Evolutionary conservation across 2,113 vertebrate species (phyloP).

Genomic region (Alligator sinensis): DNA sequence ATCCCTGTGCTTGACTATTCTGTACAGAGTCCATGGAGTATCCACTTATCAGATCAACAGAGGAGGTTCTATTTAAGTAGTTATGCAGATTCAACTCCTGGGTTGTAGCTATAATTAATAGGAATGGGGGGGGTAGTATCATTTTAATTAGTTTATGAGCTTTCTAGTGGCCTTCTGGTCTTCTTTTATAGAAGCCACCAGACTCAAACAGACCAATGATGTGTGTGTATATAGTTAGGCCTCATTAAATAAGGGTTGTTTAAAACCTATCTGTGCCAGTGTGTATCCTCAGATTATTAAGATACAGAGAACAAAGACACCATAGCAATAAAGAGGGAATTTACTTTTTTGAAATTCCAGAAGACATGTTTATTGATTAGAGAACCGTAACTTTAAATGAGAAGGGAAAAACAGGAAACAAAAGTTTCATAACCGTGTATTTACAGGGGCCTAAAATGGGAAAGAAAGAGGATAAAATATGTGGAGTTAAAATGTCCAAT

Average conservation of each 20-base stretch:
- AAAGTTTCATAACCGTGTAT: not conserved
- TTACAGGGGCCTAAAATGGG: not conserved
- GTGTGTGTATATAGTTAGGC: not conserved
- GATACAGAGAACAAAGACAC: not conserved
- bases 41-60: slow-evolving; percentile 45
- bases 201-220: not conserved
- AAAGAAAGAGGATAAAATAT: not conserved
- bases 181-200: not conserved
- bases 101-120: slow-evolving; percentile 51
- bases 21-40: not conserved
- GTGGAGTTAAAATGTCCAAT: slow-evolving; percentile 32
- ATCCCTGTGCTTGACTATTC: slow-evolving; percentile 1
- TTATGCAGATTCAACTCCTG: not conserved
- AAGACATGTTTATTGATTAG: not conserved
- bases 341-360: not conserved
- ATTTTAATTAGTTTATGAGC: slow-evolving; percentile 32
- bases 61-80: slow-evolving; percentile 42
- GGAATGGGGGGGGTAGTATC: not conserved
- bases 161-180: not conserved
- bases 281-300: not conserved
- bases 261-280: slow-evolving; percentile 7
- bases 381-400: slow-evolving; percentile 11
- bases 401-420: not conserved
- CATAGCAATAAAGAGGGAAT: not conserved
- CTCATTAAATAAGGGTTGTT: not conserved